Evolutionary conservation across 2,113 vertebrate species (phyloP), one percentile per base, ranked within the genome.

Genomic region (Rhea pennata): DNA sequence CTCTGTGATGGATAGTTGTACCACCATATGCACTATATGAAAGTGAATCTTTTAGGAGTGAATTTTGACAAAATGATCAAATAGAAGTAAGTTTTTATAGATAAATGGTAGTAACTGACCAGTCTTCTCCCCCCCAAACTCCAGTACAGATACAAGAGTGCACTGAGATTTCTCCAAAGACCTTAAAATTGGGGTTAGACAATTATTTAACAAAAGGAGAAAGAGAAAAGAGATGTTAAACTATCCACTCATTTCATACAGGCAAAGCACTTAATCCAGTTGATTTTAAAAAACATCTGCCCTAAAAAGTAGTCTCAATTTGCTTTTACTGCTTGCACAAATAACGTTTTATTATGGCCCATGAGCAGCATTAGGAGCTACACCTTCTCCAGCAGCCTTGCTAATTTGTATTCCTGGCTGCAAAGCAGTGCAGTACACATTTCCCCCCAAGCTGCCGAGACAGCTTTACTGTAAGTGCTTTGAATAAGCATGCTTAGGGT

Each of bases 371-470:
- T 81, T 12, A 12, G 64, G 56, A 88, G 24, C 24, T n/a, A 19
- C n/a, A 40, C 22, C 73, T 72, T 36, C 26, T 70, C 21, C 15
- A 6, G 7, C 36, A 65, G 14, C 23, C 15, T 78, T 6, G 3
- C 31, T 87, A 26, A 24, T 21, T 69, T 44, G 23, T 69, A 65
- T 69, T 87, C 56, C 84, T 75, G 91, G 19, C 48, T 56, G 31
- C 53, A 54, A 23, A 67, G 23, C 23, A 58, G 71, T 77, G 69
- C 69, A n/a, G 59, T 2, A 14, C 19, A 12, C 27, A n/a, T 24
- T 56, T 76, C 39, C 26, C 54, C 36, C 17, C 6, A 1, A 16
- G 66, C 27, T 2, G 2, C 74, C 0, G 0, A 73, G 51, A 42
- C 51, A 73, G 36, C 33, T 44, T 46, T 23, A 7, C 59, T 75